Evolutionary conservation across 2,113 vertebrate genomes (phyloP), one percentile per base, ranked within the genome.

Genomic region (Sterrhoptilus dennistouni): DNA sequence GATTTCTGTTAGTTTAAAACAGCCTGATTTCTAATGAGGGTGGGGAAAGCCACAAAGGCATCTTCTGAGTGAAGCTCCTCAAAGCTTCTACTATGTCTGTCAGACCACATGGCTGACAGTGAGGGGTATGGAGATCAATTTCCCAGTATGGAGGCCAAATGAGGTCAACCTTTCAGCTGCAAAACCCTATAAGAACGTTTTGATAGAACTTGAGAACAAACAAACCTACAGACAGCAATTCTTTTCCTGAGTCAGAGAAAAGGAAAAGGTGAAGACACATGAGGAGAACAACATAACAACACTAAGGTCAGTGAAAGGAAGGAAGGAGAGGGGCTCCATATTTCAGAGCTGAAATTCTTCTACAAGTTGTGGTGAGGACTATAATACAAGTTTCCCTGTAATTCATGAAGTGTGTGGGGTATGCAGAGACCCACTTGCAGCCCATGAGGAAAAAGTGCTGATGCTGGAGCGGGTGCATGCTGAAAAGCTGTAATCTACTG

Each of bases 111-210:
- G 52, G 9, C 52, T 2, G 13, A 44, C 18, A 35, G 31, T 2
- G 2, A 45, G 25, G 44, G 21, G 9, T 12, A 20, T 11, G 9
- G 22, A 8, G 15, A 60, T 22, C 6, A 19, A 19, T 25, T 60
- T 23, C 28, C n/a, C 3, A 0, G 5, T 20, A 19, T 1, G 1
- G 27, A 31, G 21, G 16, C 56, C 28, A 25, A 35, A 11, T 0
- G 0, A 17, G 27, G 14, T 11, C 56, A 49, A 11, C n/a, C 15
- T 49, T 60, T 36, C 56, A 76, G 56, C 42, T 76, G 27, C 21
- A 38, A 49, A 76, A 38, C 44, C n/a, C 44, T 25, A 0, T 12
- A 19, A 60, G 56, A 61, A 49, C 9, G 2, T 60, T 49, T 76
- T 60, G n/a, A 25, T 18, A 31, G 21, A 60, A 31, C 44, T 38